A percentile compares a stretch with the other conserved stretches of the same genome.
Conservation (phyloP, 2,888 invertebrate species). For the Parnassius smintheus region DNA sequence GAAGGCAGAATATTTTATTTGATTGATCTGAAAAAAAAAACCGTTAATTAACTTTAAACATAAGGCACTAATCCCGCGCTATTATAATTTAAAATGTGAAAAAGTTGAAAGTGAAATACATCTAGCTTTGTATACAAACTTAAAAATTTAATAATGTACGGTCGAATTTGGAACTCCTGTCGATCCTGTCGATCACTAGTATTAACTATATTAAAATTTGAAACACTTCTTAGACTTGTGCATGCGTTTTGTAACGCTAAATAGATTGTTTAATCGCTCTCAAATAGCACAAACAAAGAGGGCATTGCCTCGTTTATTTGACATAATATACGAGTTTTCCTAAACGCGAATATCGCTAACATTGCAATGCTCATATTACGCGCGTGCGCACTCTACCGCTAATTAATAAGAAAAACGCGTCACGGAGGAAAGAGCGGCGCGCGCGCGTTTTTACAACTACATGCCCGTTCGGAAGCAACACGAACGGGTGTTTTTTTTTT, state of each 20-base stretch:
- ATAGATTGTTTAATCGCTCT: not conserved
- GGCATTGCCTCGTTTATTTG: conserved; percentile 11
- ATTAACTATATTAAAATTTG: too few species aligned
- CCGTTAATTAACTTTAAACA: too few species aligned
- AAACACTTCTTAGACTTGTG: too few species aligned
- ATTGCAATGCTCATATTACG: conserved; percentile 29
- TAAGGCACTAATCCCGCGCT: too few species aligned
- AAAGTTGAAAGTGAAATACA: too few species aligned
- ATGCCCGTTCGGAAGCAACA: conserved; percentile 54
- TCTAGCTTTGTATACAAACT: too few species aligned
- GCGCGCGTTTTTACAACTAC: conserved; percentile 45
- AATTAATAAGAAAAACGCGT: conserved; percentile 49
- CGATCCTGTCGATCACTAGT: too few species aligned
- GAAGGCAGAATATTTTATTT: too few species aligned
- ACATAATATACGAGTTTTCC: conserved; percentile 18
- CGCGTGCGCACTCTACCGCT: conserved; percentile 32
- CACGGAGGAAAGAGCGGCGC: conserved; percentile 44
- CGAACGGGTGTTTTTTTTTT: conserved; percentile 40
- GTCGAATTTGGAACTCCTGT: too few species aligned
- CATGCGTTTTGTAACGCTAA: not conserved
- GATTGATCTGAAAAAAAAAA: too few species aligned
- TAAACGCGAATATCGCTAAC: conserved; percentile 3
- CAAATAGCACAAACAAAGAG: not conserved
- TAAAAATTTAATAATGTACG: too few species aligned
- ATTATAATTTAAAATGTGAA: too few species aligned